These are phyloP conservation scores for Chrosomus eos DNA, from an alignment of 2,797 vertebrate genomes.

Conservation along the genomic window DNA sequence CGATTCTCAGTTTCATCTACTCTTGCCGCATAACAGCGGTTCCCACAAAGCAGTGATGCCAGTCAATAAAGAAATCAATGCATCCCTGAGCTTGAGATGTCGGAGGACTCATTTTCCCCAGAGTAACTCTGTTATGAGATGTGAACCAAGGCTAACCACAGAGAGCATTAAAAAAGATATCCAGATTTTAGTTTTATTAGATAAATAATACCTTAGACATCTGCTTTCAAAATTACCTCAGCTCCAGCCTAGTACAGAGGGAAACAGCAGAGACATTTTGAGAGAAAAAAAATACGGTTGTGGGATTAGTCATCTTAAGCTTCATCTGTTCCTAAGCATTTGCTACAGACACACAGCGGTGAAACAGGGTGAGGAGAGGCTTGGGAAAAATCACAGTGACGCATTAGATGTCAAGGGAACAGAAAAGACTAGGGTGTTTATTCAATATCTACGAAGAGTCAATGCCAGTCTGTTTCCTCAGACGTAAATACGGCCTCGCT, in stretches of 20 bases:
- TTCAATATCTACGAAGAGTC: background rate
- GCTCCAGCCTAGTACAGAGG: background rate
- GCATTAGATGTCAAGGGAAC: background rate
- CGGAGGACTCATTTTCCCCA: background rate
- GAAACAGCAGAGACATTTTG: background rate
- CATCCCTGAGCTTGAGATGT: slow-evolving; percentile 19
- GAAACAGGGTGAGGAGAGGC: slow-evolving; percentile 20
- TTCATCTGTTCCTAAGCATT: slow-evolving; percentile 18
- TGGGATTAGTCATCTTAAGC: slow-evolving; percentile 18
- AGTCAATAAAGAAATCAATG: slow-evolving; percentile 55
- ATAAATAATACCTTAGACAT: slow-evolving; percentile 22
- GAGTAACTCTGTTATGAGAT: slow-evolving; percentile 28
- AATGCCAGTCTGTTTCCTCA: background rate
- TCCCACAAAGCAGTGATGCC: slow-evolving; percentile 25
- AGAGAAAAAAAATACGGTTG: background rate
- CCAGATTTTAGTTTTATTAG: slow-evolving; percentile 1
- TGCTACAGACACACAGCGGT: slow-evolving; percentile 10
- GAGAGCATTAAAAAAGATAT: slow-evolving; percentile 40
- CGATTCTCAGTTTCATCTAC: slow-evolving; percentile 42
- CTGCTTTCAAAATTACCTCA: slow-evolving; percentile 15
- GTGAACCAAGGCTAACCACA: slow-evolving; percentile 12
- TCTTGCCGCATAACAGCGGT: slow-evolving; percentile 21
- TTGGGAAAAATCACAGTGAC: slow-evolving; percentile 15
- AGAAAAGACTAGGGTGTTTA: background rate
- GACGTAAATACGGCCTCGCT: background rate